These are phyloP conservation scores for Neogobius melanostomus DNA, from an alignment of 2,113 vertebrate genomes.

Conservation along the genomic window DNA sequence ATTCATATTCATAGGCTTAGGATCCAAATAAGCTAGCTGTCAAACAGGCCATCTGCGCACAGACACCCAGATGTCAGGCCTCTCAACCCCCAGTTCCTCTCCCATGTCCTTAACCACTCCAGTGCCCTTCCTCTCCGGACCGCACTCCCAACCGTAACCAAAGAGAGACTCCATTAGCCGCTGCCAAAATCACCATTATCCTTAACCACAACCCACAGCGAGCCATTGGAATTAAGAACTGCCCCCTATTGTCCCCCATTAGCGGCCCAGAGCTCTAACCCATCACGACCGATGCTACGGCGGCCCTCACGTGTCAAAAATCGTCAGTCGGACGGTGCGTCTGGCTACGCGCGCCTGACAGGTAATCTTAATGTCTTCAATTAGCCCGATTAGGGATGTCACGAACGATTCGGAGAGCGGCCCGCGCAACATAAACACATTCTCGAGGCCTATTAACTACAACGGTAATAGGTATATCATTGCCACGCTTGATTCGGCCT, in stretches of 20 bases:
- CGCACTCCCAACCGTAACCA: conserved; percentile 89
- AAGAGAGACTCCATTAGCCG: conserved; percentile 92
- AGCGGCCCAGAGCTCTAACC: conserved; percentile 86
- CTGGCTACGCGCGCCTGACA: conserved; percentile 98
- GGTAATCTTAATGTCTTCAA: conserved; percentile 99
- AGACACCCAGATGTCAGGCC: conserved; percentile 52
- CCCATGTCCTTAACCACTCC: conserved; percentile 92
- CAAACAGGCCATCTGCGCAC: background rate
- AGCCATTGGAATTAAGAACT: conserved; percentile 84
- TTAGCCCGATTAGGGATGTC: conserved; percentile 99
- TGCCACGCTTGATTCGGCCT: conserved; percentile 82
- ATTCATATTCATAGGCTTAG: no score
- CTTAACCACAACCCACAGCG: conserved; percentile 69
- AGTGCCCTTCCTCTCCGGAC: conserved; percentile 82
- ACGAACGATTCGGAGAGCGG: conserved; percentile 99
- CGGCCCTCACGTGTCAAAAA: conserved; percentile 98
- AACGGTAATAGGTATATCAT: conserved; percentile 96
- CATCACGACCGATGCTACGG: conserved; percentile 97
- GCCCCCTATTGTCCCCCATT: conserved; percentile 91
- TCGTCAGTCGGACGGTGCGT: conserved; percentile 95
- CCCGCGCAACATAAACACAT: conserved; percentile 93
- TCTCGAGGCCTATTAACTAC: conserved; percentile 85
- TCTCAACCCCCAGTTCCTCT: conserved; percentile 74
- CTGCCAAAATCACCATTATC: conserved; percentile 79
- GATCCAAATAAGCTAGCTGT: no score